phyloP scores from a whole-genome alignment of 2,888 invertebrate genomes.

The Megastigmus dorsalis region DNA sequence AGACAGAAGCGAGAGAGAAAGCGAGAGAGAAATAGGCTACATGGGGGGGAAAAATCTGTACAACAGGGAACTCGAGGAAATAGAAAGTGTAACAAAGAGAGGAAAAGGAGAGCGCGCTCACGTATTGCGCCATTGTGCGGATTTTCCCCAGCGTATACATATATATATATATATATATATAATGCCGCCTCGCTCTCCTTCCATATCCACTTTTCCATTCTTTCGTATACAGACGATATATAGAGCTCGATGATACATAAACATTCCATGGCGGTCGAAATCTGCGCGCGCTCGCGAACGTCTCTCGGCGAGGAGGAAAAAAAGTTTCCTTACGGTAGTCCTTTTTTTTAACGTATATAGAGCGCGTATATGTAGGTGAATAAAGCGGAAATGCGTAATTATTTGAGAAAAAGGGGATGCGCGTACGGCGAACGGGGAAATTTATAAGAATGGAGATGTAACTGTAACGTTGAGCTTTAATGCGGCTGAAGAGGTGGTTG shows the following conservation, averaged over 20 bases:
- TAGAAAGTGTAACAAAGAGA: conserved; percentile 51
- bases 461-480: conserved; percentile 29
- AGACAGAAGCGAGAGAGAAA: neutral
- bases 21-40: conserved; percentile 13
- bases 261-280: conserved; percentile 4
- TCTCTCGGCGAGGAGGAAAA: neutral
- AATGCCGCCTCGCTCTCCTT: neutral
- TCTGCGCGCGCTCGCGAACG: neutral
- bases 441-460: conserved; percentile 26
- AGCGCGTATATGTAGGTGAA: no score
- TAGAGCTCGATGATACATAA: conserved; percentile 10
- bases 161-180: no score
- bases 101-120: conserved; percentile 30
- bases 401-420: conserved; percentile 36
- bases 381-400: conserved; percentile 52
- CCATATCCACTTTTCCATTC: conserved; percentile 30
- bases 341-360: no score
- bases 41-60: neutral
- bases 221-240: neutral
- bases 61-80: conserved; percentile 29
- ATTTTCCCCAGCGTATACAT: conserved; percentile 31
- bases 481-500: no score
- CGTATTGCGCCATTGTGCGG: conserved; percentile 60
- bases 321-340: conserved; percentile 17
- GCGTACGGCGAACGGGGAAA: neutral